Evolutionary conservation across 2,113 vertebrate species (phyloP), one percentile per base, ranked within the genome.

Genomic region (Anhinga anhinga): DNA sequence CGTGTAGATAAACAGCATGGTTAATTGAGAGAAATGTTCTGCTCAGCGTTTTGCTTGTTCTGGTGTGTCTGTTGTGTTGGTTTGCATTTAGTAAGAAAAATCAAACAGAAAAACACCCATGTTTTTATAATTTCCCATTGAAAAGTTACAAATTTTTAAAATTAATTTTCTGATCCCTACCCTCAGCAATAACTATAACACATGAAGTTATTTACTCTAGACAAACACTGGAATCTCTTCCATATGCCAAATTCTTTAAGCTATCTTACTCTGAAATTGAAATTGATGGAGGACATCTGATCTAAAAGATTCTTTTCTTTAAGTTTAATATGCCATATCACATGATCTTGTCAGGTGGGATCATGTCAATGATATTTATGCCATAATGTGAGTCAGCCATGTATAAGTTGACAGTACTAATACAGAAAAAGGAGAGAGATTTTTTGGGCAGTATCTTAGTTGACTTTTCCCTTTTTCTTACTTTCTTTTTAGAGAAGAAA

Each of bases 251-350:
- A 93, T 69, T 90, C 91, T 95, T 91, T 82, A 94, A 95, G 82
- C n/a, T 42, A 3, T 22, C 13, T 42, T 83, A 21, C 42, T 86
- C 47, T 58, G 45, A 65, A 94, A 96, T 93, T 66, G 73, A 77
- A 93, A 94, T 71, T 96, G 97, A 97, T 95, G 82, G 95, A 95
- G 92, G 88, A 95, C 95, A 96, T 89, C 94, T 96, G 95, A 97
- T 91, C 38, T 36, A 82, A 91, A 91, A 91, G 79, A 95, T 97
- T 94, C 56, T 90, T 94, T 96, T 94, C 71, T 93, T 69, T 91
- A 97, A 95, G 81, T 97, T 96, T 95, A 90, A 95, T 94, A 80
- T 66, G 89, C 73, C 63, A 44, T 65, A 85, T 93, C 95, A 96
- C 89, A 83, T 88, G 90, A 86, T 94, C 92, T 93, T 97, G 97